Conservation (phyloP, 2,888 invertebrate genomes). For the Drosophila melanosoma region DNA sequence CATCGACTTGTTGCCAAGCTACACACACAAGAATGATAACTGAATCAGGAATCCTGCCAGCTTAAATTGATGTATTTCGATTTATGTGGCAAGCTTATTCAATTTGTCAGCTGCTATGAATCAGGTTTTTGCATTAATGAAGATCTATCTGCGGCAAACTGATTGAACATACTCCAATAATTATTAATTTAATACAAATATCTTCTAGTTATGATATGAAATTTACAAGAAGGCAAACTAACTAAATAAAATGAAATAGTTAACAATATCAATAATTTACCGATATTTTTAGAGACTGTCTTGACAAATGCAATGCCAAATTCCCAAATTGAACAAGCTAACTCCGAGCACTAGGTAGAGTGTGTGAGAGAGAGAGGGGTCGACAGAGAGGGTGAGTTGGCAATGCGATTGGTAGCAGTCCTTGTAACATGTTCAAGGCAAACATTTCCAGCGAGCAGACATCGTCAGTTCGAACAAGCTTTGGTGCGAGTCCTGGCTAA, state of each 20-base stretch:
- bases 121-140: slow-evolving; percentile 1
- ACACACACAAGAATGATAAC: slow-evolving; percentile 8
- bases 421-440: slow-evolving; percentile 28
- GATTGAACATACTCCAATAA: not conserved
- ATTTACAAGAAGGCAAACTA: not conserved
- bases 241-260: not conserved
- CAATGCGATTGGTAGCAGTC: slow-evolving; percentile 30
- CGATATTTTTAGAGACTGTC: not conserved
- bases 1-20: slow-evolving; percentile 27
- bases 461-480: slow-evolving; percentile 32
- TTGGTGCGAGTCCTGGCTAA: slow-evolving; percentile 49
- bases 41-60: slow-evolving; percentile 2
- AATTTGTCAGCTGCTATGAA: slow-evolving; percentile 11
- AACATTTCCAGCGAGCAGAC: slow-evolving; percentile 43
- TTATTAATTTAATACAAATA: not conserved
- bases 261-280: not conserved
- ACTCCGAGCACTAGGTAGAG: not conserved
- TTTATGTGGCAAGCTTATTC: slow-evolving; percentile 3
- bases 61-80: slow-evolving; percentile 15
- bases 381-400: slow-evolving; percentile 15
- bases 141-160: not conserved
- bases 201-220: not conserved
- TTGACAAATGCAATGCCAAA: slow-evolving; percentile 12
- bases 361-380: too few species aligned
- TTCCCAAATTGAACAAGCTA: slow-evolving; percentile 39